Evolutionary conservation across 92 coral and sea anemone species (phyloP), one percentile per base, ranked within the genome.

Genomic region (Scolanthus callimorphus): DNA sequence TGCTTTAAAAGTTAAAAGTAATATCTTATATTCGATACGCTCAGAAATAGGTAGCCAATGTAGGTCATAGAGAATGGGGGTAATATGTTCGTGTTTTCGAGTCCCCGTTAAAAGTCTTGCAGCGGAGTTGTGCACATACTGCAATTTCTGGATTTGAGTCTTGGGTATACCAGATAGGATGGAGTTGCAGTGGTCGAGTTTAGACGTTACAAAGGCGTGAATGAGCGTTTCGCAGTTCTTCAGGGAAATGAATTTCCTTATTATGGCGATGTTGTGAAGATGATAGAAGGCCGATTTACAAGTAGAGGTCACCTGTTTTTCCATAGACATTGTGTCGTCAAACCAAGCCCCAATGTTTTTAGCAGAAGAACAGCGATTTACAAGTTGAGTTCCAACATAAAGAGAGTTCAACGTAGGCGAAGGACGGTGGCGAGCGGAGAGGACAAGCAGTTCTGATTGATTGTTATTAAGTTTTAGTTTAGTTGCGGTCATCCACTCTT

Each of bases 71-170:
- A 61, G 68, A 26, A 49, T 52, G 51, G 59, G 60, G 37, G 59
- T 31, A 50, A 63, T 63, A 34, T 63, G 70, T 49, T 63, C 60
- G 34, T 63, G 70, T 50, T 63, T 63, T 43, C 45, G 46, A 34
- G 70, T 43, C 58, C 70, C 70, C 53, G 72, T 65, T 39, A 37
- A 37, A 54, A 66, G 73, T 66, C 63, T 50, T 31, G 62, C 63
- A 1, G 62, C 73, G 31, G 51, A 53, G 13, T 51, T 38, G 23
- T 52, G 73, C 31, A 53, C 74, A 1, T 53, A 53, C 50, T 68
- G 55, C 27, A 41, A 57, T 44, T 68, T 68, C 47, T 49, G 65
- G 39, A 68, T 34, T 43, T 68, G 65, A 52, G 30, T 38, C 50
- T 58, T 25, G 4, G 12, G 30, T 4, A 58, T 29, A 30, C 63